Evolutionary conservation across 1,140 invertebrate genomes (phyloP).

Genomic region (Wiebesia pumilae): DNA sequence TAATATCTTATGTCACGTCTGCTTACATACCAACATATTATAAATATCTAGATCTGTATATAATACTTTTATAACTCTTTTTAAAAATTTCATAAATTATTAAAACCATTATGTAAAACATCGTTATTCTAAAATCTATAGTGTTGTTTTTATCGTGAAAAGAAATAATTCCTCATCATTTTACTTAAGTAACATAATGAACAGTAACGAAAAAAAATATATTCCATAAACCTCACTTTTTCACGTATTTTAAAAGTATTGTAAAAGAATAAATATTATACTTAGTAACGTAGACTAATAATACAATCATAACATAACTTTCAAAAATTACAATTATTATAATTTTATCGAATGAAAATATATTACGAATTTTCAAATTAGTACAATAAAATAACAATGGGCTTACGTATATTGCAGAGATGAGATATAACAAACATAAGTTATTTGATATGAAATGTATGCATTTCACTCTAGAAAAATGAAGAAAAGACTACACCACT

Average conservation of each 20-base stretch:
- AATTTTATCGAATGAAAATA: slow-evolving; percentile 29
- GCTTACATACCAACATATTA: too few relatives aligned
- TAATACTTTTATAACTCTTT: neutral
- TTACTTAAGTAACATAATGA: slow-evolving; percentile 4
- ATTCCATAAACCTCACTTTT: slow-evolving; percentile 19
- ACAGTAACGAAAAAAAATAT: slow-evolving; percentile 7
- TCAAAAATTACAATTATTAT: slow-evolving; percentile 2
- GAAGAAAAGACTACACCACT: neutral
- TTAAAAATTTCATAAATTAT: slow-evolving; percentile 38
- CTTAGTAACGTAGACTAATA: slow-evolving; percentile 7
- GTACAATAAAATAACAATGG: neutral
- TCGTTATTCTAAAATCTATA: slow-evolving; percentile 1
- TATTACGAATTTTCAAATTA: neutral
- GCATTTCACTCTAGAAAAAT: neutral
- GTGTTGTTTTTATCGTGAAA: slow-evolving; percentile 6
- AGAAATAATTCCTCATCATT: slow-evolving; percentile 2
- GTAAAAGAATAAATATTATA: slow-evolving; percentile 12
- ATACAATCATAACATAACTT: slow-evolving; percentile 19
- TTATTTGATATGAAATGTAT: too few relatives aligned
- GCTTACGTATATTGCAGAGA: neutral
- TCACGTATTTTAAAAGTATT: slow-evolving; percentile 13
- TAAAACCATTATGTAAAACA: neutral
- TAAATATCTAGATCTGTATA: neutral
- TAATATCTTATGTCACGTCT: too few relatives aligned
- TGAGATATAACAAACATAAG: too few relatives aligned